Conservation (phyloP, 2,113 vertebrate species). For the Salvator merianae region DNA sequence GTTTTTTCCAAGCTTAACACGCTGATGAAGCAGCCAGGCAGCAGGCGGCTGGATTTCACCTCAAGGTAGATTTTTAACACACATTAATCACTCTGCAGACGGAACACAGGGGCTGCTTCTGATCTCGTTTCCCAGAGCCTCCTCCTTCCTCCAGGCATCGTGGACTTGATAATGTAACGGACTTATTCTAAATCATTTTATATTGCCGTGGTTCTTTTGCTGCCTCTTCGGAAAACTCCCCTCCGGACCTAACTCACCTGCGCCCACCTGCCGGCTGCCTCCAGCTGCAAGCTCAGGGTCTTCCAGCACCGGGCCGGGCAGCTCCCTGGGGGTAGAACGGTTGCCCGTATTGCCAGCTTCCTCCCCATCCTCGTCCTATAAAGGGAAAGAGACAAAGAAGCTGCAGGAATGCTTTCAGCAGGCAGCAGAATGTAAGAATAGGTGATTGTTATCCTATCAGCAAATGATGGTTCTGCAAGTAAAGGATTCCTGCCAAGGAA, state of each 20-base stretch:
- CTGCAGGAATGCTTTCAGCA: conserved; percentile 4
- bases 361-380: conserved; percentile 68
- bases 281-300: conserved; percentile 75
- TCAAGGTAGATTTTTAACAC: no score
- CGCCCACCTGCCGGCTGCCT: conserved; percentile 75
- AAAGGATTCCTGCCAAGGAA: not conserved
- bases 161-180: no score
- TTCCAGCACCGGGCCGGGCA: conserved; percentile 68
- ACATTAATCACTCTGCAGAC: no score
- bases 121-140: no score
- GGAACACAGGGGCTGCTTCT: no score
- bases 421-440: not conserved
- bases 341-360: conserved; percentile 66
- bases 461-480: conserved; percentile 42
- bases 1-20: no score
- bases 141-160: no score
- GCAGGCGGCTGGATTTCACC: no score
- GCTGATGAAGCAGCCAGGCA: no score
- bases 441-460: conserved; percentile 5
- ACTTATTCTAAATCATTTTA: no score
- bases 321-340: conserved; percentile 69
- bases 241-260: conserved; percentile 59
- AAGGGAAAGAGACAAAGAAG: conserved; percentile 38
- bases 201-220: no score
- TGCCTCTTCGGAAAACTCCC: no score